Evolutionary conservation across 2,113 vertebrate species (phyloP), one percentile per base, ranked within the genome.

Genomic region (Procavia capensis): DNA sequence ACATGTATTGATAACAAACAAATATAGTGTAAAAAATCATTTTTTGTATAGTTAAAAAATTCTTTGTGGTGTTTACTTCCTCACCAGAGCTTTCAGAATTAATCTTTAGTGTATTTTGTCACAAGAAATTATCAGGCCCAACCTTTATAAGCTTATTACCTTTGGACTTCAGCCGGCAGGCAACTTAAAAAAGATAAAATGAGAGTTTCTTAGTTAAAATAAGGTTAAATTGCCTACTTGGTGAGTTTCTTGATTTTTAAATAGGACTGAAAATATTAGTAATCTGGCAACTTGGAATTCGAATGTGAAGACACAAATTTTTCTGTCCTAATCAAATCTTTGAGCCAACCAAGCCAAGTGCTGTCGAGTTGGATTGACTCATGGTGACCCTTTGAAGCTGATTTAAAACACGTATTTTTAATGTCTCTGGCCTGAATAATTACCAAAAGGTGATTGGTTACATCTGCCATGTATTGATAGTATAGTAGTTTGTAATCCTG

Each of bases 11-110:
- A 88, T 93, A 76, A 93, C 88, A 94, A 76, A 9, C 29, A 92
- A 54, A 34, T 80, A 57, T 84, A 20, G 16, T 76, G 20, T 27
- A 17, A 36, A 72, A 57, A 5, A 25, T 92, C 54, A 16, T 0
- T 78, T 80, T 96, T 66, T 41, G 11, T 94, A 74, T 86, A 13
- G 83, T 63, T 64, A 39, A 54, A 63, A 47, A 91, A 74, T 47
- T n/a, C 29, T 88, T 80, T 36, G 88, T 61, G 79, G 41, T 66
- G 39, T 82, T 2, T 54, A 50, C 75, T 94, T 95, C 86, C 95
- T 86, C 85, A 54, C 2, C 83, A 91, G 74, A 83, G n/a, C 85
- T 90, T 90, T 90, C 93, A 93, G 86, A 74, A 87, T 89, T 96
- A 87, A 91, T 93, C 92, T 91, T 91, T 61, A 54, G 4, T 78